These are phyloP conservation scores for Peromyscus aztecus DNA, from an alignment of 2,797 vertebrate species.

Conservation along the genomic window DNA sequence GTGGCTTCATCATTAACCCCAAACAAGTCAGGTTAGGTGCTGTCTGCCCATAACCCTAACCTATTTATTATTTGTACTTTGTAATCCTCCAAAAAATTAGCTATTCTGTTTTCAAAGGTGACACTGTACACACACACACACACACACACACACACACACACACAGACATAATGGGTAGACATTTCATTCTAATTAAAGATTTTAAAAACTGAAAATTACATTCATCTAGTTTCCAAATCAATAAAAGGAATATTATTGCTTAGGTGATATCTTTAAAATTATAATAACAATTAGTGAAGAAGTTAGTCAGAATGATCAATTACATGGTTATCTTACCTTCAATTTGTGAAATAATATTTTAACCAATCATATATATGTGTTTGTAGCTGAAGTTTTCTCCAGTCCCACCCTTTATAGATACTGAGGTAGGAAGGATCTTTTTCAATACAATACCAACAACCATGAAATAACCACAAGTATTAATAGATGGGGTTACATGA, in stretches of 20 bases:
- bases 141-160: neutral
- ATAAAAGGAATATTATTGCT: neutral
- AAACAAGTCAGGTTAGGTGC: neutral
- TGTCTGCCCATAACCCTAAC: neutral
- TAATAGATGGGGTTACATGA: neutral
- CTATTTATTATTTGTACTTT: conserved; percentile 8
- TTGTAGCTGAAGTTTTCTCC: neutral
- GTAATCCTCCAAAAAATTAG: neutral
- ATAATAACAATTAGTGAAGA: neutral
- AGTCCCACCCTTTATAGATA: neutral
- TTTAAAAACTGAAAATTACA: neutral
- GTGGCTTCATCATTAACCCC: neutral
- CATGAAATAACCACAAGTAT: neutral
- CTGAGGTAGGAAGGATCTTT: neutral
- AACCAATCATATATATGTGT: neutral
- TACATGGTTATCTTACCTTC: neutral
- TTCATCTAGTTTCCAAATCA: conserved; percentile 28
- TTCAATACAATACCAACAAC: neutral
- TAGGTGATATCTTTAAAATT: conserved; percentile 3
- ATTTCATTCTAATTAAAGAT: neutral
- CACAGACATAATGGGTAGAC: neutral
- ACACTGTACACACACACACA: fast-evolving
- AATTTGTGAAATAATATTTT: conserved; percentile 26
- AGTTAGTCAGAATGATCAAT: neutral
- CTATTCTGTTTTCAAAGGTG: neutral